These are phyloP conservation scores for Bucco capensis DNA, from an alignment of 2,113 vertebrate species.

Conservation along the genomic window DNA sequence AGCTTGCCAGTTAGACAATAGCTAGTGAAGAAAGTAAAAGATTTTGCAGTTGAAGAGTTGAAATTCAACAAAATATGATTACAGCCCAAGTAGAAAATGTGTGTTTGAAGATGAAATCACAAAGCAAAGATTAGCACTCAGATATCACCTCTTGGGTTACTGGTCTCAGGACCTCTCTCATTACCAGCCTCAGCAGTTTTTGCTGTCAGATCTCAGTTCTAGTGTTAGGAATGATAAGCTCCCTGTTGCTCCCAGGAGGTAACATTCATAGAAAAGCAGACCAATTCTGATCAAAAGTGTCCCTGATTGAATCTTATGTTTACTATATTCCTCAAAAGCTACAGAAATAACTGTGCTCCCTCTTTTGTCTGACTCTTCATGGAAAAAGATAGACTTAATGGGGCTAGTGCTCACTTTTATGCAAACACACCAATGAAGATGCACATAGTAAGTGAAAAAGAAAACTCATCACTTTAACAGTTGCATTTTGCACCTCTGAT, in stretches of 20 bases:
- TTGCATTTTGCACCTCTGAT: not conserved
- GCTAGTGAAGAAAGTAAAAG: not conserved
- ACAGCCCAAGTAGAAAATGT: not conserved
- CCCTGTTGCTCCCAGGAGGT: not conserved
- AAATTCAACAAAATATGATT: not conserved
- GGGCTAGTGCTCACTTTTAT: not conserved
- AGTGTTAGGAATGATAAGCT: not conserved
- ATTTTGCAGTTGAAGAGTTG: not conserved
- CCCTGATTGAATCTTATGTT: not conserved
- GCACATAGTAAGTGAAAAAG: not conserved
- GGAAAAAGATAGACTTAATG: no score
- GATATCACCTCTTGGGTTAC: not conserved
- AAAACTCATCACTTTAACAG: not conserved
- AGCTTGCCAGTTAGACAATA: not conserved
- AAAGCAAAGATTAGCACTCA: not conserved
- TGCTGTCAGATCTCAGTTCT: not conserved
- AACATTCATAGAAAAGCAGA: not conserved
- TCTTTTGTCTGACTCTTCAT: not conserved
- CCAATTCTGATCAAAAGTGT: not conserved
- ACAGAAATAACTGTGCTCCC: not conserved
- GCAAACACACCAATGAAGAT: not conserved
- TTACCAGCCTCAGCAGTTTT: not conserved
- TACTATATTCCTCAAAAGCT: not conserved
- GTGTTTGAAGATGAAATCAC: not conserved
- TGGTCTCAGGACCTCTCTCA: not conserved